A percentile compares a stretch with the other conserved stretches of the same genome.
Conservation (phyloP, 2,888 invertebrate species). For the Physocephala rufipes region DNA sequence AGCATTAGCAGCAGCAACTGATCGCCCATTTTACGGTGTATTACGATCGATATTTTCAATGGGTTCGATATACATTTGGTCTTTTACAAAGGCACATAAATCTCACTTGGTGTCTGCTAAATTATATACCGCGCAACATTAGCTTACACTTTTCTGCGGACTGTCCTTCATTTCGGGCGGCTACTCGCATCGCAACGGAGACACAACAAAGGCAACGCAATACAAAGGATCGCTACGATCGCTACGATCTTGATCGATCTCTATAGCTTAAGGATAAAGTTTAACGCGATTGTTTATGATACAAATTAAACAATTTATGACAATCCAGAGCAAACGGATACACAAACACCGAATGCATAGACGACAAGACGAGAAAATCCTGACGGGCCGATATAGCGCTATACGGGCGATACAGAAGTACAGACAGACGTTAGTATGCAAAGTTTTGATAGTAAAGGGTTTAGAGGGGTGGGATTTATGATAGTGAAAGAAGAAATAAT, state of each 20-base stretch:
- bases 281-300: slow-evolving; percentile 67
- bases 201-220: slow-evolving; percentile 15
- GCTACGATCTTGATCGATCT: slow-evolving; percentile 59
- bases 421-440: slow-evolving; percentile 41
- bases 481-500: slow-evolving; percentile 30
- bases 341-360: slow-evolving; percentile 23
- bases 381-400: not conserved
- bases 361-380: slow-evolving; percentile 16
- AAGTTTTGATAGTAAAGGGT: slow-evolving; percentile 35
- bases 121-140: slow-evolving; percentile 65
- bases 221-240: slow-evolving; percentile 28
- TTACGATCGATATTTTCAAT: not conserved
- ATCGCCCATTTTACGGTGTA: slow-evolving; percentile 37
- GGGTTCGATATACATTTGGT: slow-evolving; percentile 11
- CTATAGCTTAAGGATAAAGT: slow-evolving; percentile 62
- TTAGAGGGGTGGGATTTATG: slow-evolving; percentile 7
- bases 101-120: slow-evolving; percentile 67
- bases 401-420: not conserved
- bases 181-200: slow-evolving; percentile 19
- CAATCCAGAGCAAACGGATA: slow-evolving; percentile 50
- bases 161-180: slow-evolving; percentile 12
- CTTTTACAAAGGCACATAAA: slow-evolving; percentile 59
- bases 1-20: slow-evolving; percentile 34
- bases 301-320: slow-evolving; percentile 67
- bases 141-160: slow-evolving; percentile 60